Percentiles rank a stretch among this genome's conserved stretches.
phyloP scores from a whole-genome alignment of 2,888 invertebrate species.

The Dichetophora obliterata region DNA sequence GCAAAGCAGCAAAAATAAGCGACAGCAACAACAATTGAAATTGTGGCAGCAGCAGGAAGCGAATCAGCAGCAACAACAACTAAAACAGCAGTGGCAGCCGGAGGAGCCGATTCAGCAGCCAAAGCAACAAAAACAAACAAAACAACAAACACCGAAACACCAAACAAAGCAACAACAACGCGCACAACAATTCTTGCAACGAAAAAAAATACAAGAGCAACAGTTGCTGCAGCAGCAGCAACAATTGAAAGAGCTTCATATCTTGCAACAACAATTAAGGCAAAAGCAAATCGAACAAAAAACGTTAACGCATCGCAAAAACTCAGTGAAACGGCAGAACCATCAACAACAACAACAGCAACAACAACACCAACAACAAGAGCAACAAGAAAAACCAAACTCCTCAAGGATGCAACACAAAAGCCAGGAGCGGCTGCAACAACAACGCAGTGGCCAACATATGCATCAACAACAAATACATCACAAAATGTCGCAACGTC shows the following conservation, averaged over 20 bases:
- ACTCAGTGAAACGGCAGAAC: neutral
- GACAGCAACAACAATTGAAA: too few relatives aligned
- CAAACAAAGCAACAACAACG: constrained; percentile 24
- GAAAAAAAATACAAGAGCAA: neutral
- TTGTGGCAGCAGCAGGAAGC: constrained; percentile 30
- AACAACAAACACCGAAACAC: constrained; percentile 7
- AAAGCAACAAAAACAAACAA: constrained; percentile 27
- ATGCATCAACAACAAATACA: constrained; percentile 12
- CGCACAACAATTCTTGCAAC: constrained; percentile 20
- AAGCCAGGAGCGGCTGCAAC: neutral
- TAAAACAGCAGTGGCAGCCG: constrained; percentile 1
- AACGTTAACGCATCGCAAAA: neutral
- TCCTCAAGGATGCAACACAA: neutral
- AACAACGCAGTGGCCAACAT: neutral
- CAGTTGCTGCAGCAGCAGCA: constrained; percentile 4
- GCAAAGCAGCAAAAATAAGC: constrained; percentile 9
- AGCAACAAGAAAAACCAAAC: neutral
- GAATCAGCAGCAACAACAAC: constrained; percentile 23
- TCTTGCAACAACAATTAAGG: constrained; percentile 22
- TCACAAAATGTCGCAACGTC: neutral
- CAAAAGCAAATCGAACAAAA: constrained; percentile 6
- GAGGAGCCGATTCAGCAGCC: neutral
- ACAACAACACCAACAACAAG: constrained; percentile 10
- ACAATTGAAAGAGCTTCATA: neutral
- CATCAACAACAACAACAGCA: neutral